Conservation (phyloP, 2,888 invertebrate species). For the Cataglyphis rosenhaueri region DNA sequence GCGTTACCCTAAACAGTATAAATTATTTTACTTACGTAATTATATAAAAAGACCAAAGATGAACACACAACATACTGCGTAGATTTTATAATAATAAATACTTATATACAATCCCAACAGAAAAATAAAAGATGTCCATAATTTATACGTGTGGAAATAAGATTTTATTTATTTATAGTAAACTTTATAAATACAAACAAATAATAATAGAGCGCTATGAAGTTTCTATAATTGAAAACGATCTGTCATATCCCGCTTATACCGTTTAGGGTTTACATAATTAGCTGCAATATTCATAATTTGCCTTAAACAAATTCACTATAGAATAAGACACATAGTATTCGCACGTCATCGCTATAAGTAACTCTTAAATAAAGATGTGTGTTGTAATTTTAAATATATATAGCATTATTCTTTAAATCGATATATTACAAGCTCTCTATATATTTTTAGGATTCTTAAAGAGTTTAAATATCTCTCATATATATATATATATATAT, state of each 20-base stretch:
- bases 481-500: neutral
- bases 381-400: neutral
- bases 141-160: constrained; percentile 42
- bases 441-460: neutral
- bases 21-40: constrained; percentile 44
- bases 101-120: neutral
- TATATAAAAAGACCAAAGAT: constrained; percentile 19
- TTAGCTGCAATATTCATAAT: constrained; percentile 50
- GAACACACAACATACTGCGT: constrained; percentile 4
- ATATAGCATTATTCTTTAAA: neutral
- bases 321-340: constrained; percentile 41
- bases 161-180: constrained; percentile 54
- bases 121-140: constrained; percentile 28
- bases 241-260: constrained; percentile 53
- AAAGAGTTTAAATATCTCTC: constrained; percentile 22
- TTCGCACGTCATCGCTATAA: constrained; percentile 51
- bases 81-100: constrained; percentile 16
- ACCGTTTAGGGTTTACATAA: constrained; percentile 54
- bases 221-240: constrained; percentile 44
- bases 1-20: constrained; percentile 44
- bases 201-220: constrained; percentile 51
- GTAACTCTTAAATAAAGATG: constrained; percentile 18
- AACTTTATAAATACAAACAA: constrained; percentile 55
- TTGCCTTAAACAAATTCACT: constrained; percentile 38
- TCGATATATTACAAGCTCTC: neutral